Evolutionary conservation across 1,140 invertebrate species (phyloP).

Genomic region (Papilio glaucus): DNA sequence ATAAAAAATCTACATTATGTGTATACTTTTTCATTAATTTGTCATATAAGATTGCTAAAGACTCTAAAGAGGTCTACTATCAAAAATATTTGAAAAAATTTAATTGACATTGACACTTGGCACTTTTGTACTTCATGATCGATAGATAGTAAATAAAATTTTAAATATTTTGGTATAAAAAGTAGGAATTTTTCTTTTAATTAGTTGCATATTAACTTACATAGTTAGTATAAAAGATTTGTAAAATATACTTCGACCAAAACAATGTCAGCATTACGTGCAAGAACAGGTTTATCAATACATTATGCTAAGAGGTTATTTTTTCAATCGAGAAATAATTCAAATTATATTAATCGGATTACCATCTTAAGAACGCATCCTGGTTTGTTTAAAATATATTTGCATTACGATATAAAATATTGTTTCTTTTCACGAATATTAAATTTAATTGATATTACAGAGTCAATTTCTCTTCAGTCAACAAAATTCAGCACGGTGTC

Average conservation of each 20-base stretch:
- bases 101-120: conserved; percentile 1
- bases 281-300: conserved; percentile 52
- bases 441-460: conserved; percentile 24
- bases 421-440: neutral
- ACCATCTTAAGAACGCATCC: conserved; percentile 27
- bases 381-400: neutral
- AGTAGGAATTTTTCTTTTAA: neutral
- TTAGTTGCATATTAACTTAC: neutral
- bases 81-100: no score
- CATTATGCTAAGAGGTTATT: conserved; percentile 55
- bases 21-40: no score
- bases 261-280: conserved; percentile 67
- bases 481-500: conserved; percentile 60
- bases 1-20: no score
- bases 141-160: neutral
- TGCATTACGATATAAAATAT: neutral
- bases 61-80: no score
- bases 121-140: neutral
- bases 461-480: conserved; percentile 22
- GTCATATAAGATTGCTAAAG: no score
- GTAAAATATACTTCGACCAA: neutral
- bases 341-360: conserved; percentile 52
- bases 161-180: neutral
- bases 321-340: conserved; percentile 49
- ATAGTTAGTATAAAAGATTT: neutral